These are phyloP conservation scores for Dryobotodes eremita DNA, from an alignment of 2,888 invertebrate genomes.

Conservation along the genomic window DNA sequence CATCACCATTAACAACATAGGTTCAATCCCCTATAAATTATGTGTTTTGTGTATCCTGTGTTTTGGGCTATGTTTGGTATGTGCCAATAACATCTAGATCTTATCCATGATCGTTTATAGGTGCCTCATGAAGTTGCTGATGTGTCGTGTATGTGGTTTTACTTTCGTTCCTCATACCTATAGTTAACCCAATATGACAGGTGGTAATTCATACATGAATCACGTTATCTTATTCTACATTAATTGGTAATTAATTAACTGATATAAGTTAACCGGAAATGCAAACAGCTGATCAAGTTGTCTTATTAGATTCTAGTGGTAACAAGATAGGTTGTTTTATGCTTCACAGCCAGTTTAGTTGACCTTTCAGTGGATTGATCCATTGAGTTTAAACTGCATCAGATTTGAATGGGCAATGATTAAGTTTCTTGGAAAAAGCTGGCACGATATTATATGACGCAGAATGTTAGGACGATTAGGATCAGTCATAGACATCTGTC, in stretches of 20 bases:
- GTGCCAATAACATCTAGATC: not conserved
- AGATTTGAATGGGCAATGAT: not conserved
- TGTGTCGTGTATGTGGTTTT: not conserved
- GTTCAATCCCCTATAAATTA: not conserved
- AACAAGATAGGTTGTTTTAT: not conserved
- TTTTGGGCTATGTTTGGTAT: not conserved
- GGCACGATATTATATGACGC: not conserved
- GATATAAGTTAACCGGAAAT: conserved; percentile 18
- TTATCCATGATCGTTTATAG: not conserved
- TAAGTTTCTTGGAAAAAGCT: conserved; percentile 27
- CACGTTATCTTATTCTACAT: conserved; percentile 10
- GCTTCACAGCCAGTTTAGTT: not conserved
- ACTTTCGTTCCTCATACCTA: not conserved
- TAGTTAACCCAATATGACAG: conserved; percentile 1
- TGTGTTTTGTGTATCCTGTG: not conserved
- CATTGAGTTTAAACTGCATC: conserved; percentile 5
- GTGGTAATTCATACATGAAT: conserved; percentile 18
- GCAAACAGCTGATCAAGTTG: conserved; percentile 27
- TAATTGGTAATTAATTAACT: conserved; percentile 42
- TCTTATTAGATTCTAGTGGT: conserved; percentile 9
- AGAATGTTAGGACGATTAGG: not conserved
- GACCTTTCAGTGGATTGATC: conserved; percentile 13
- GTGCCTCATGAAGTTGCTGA: not conserved
- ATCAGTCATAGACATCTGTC: not conserved
- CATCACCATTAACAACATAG: not conserved